Evolutionary conservation across 2,113 vertebrate genomes (phyloP).

Genomic region (Crotophaga sulcirostris): DNA sequence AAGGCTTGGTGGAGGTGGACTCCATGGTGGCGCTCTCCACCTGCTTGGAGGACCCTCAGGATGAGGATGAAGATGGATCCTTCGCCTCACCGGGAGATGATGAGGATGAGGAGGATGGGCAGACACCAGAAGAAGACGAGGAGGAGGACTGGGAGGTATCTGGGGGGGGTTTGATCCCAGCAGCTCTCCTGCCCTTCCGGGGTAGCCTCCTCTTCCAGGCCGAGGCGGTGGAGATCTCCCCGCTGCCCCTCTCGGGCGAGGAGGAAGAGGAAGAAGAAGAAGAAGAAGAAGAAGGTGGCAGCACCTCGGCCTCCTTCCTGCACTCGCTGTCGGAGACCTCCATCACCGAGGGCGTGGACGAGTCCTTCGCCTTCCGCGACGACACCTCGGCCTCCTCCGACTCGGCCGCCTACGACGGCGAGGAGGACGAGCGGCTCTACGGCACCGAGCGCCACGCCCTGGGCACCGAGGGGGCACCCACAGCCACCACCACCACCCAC

Average conservation of each 20-base stretch:
- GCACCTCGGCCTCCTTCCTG: constrained; percentile 89
- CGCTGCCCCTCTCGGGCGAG: constrained; percentile 67
- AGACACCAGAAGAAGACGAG: background rate
- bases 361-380: constrained; percentile 91
- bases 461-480: background rate
- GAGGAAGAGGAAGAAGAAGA: constrained; percentile 73
- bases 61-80: background rate
- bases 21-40: constrained; percentile 70
- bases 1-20: background rate
- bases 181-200: constrained; percentile 86
- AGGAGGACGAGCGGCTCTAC: constrained; percentile 86
- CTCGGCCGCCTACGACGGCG: constrained; percentile 88
- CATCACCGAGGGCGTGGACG: constrained; percentile 89
- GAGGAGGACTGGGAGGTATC: constrained; percentile 67
- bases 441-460: constrained; percentile 86
- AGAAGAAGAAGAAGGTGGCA: constrained; percentile 84
- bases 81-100: background rate
- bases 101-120: background rate
- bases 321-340: constrained; percentile 93
- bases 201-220: constrained; percentile 92
- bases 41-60: constrained; percentile 75
- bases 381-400: constrained; percentile 92
- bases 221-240: constrained; percentile 89
- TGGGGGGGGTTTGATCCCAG: constrained; percentile 86
- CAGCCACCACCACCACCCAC: fast-evolving